These are phyloP conservation scores for Synanthedon formicaeformis DNA, from an alignment of 2,888 invertebrate genomes.

Conservation along the genomic window DNA sequence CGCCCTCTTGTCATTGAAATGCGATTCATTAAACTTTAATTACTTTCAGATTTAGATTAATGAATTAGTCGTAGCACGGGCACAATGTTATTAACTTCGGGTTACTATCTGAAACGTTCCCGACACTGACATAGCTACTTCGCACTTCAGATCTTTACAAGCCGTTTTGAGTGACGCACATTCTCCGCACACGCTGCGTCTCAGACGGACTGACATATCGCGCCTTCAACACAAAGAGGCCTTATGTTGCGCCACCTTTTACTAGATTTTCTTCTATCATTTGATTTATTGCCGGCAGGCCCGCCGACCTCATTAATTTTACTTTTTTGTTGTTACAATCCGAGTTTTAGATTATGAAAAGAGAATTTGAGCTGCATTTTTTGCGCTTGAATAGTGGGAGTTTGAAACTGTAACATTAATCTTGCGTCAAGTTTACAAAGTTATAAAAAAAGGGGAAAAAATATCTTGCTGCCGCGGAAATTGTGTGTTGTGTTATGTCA, in stretches of 20 bases:
- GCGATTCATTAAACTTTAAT: constrained; percentile 12
- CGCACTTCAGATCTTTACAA: background rate
- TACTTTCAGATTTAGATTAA: constrained; percentile 15
- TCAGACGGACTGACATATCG: background rate
- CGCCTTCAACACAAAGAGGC: constrained; percentile 1
- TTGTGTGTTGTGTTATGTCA: background rate
- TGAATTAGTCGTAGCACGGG: constrained; percentile 8
- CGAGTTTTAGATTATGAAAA: background rate
- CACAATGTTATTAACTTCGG: constrained; percentile 12
- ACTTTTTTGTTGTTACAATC: constrained; percentile 7
- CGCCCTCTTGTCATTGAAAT: constrained; percentile 1
- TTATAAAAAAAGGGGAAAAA: background rate
- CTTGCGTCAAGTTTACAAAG: background rate
- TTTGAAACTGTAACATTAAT: background rate
- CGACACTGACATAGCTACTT: background rate
- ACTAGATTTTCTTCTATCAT: constrained; percentile 1
- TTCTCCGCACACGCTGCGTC: background rate
- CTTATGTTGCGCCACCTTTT: background rate
- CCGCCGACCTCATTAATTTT: constrained; percentile 7
- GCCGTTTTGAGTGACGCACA: background rate
- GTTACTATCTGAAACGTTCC: constrained; percentile 7
- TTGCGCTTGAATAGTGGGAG: background rate
- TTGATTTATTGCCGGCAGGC: constrained; percentile 8
- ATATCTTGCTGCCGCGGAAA: background rate
- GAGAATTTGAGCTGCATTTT: background rate